phyloP scores from a whole-genome alignment of 1,140 invertebrate genomes.

The Papilio polyxenes region DNA sequence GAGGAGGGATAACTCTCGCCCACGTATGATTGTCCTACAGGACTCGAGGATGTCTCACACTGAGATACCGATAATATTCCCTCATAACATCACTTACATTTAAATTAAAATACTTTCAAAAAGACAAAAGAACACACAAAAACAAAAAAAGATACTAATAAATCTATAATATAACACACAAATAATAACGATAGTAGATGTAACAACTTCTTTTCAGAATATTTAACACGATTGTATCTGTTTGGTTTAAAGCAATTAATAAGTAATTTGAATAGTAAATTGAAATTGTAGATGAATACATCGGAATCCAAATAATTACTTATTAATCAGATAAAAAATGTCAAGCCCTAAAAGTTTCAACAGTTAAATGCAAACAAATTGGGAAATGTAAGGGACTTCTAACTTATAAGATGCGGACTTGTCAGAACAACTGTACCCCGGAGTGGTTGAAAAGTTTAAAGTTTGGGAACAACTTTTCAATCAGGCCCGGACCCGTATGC shows the following conservation, averaged over 20 bases:
- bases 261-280: too few relatives aligned
- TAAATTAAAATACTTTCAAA: neutral
- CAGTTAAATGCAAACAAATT: slow-evolving; percentile 34
- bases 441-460: slow-evolving; percentile 59
- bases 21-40: slow-evolving; percentile 57
- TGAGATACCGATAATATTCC: neutral
- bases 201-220: too few relatives aligned
- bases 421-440: slow-evolving; percentile 48
- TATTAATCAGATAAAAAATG: neutral
- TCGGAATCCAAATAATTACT: too few relatives aligned
- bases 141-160: neutral
- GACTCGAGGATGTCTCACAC: slow-evolving; percentile 41
- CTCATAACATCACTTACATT: slow-evolving; percentile 7
- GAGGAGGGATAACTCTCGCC: slow-evolving; percentile 52
- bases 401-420: slow-evolving; percentile 47
- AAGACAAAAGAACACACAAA: neutral
- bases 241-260: too few relatives aligned
- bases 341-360: slow-evolving; percentile 2
- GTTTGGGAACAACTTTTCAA: slow-evolving; percentile 66
- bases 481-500: slow-evolving; percentile 58
- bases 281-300: too few relatives aligned
- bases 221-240: too few relatives aligned
- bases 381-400: slow-evolving; percentile 49
- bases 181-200: too few relatives aligned
- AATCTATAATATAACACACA: too few relatives aligned